These are phyloP conservation scores for Ornithoptera priamus DNA, from an alignment of 2,888 invertebrate genomes.

Conservation along the genomic window DNA sequence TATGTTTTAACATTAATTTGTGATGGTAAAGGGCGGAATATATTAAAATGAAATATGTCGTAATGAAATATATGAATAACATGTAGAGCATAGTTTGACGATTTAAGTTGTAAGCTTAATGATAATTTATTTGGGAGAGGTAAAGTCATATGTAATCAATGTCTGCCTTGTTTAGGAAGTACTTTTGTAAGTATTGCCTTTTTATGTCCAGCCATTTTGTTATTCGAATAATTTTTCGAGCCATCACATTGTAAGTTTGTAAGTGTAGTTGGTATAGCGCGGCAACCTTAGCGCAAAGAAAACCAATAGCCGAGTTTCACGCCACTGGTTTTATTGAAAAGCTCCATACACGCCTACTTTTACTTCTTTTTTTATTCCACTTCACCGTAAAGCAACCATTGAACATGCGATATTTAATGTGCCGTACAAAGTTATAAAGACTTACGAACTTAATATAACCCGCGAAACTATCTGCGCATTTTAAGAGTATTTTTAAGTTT, in stretches of 20 bases:
- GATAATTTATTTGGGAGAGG: neutral
- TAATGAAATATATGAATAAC: no score
- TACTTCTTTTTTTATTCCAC: constrained; percentile 50
- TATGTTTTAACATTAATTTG: no score
- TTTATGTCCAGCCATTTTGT: neutral
- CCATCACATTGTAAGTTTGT: constrained; percentile 14
- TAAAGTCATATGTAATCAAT: neutral
- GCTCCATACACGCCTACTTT: constrained; percentile 51
- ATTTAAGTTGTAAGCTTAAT: no score
- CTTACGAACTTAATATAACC: neutral
- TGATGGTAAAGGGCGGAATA: no score
- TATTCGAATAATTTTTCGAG: constrained; percentile 19
- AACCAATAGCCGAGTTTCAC: constrained; percentile 64
- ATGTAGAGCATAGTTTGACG: no score
- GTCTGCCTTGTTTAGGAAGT: neutral
- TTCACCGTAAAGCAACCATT: constrained; percentile 36
- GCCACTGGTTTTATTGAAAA: constrained; percentile 69
- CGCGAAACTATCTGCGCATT: neutral
- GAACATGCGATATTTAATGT: constrained; percentile 27
- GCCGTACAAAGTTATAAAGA: constrained; percentile 16
- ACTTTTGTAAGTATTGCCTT: neutral
- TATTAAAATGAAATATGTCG: no score
- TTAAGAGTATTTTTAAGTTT: neutral
- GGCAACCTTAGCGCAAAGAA: constrained; percentile 50
- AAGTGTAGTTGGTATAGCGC: constrained; percentile 32